phyloP scores from a whole-genome alignment of 2,113 vertebrate species.

The Calyptomena viridis region DNA sequence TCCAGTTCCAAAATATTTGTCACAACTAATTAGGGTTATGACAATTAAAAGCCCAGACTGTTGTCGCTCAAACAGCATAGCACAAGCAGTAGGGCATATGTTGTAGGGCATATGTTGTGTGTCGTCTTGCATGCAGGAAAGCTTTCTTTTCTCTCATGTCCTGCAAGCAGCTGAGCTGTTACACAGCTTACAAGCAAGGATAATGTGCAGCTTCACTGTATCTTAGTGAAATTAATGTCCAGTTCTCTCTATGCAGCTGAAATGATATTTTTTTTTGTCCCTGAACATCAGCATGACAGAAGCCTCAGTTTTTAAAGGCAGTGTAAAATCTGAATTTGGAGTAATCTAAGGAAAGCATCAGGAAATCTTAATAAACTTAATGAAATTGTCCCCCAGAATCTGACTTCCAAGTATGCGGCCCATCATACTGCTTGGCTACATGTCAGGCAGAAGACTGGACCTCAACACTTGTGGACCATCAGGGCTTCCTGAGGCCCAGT shows the following conservation, averaged over 20 bases:
- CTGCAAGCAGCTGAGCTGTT: background rate
- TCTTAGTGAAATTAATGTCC: background rate
- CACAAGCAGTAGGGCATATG: background rate
- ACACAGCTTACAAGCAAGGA: background rate
- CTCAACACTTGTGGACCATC: background rate
- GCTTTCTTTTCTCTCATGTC: background rate
- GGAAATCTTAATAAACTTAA: background rate
- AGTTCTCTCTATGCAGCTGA: background rate
- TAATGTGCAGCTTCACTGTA: background rate
- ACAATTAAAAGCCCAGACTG: slow-evolving; percentile 31
- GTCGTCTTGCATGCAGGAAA: background rate
- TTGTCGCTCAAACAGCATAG: background rate
- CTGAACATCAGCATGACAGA: background rate
- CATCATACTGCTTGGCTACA: background rate
- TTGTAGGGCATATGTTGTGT: background rate
- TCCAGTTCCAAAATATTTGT: slow-evolving; percentile 3
- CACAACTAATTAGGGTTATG: background rate
- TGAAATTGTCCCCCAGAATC: background rate
- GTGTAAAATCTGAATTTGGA: background rate
- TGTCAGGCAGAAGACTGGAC: background rate
- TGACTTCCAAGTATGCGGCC: background rate
- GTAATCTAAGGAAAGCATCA: background rate
- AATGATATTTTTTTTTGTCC: background rate
- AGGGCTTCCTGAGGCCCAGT: background rate
- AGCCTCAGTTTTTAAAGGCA: background rate